These are phyloP conservation scores for Lampris incognitus DNA, from an alignment of 2,113 vertebrate genomes.

Conservation along the genomic window DNA sequence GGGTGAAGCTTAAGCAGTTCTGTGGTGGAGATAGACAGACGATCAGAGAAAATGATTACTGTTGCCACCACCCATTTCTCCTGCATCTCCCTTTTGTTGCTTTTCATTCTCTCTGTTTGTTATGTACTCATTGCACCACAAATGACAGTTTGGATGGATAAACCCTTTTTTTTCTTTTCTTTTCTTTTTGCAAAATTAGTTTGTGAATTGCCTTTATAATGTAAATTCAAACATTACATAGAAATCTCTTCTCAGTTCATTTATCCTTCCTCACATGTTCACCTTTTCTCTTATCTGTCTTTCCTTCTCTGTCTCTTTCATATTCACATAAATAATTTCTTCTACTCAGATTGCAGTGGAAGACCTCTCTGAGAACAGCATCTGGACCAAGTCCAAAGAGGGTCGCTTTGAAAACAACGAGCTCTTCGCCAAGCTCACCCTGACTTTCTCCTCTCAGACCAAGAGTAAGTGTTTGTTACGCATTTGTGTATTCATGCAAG, in stretches of 20 bases:
- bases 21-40: constrained; percentile 27
- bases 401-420: constrained; percentile 88
- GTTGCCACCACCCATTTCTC: constrained; percentile 6
- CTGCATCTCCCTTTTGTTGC: constrained; percentile 32
- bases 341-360: constrained; percentile 82
- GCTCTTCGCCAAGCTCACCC: constrained; percentile 90
- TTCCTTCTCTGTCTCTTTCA: neutral
- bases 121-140: constrained; percentile 42
- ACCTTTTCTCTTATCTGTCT: constrained; percentile 17
- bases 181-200: constrained; percentile 25
- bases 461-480: constrained; percentile 84
- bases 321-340: neutral
- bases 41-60: constrained; percentile 57
- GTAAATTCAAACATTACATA: neutral
- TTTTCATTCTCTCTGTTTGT: constrained; percentile 36
- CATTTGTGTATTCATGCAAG: constrained; percentile 8
- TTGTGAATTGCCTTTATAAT: constrained; percentile 29
- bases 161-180: constrained; percentile 2
- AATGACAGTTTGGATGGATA: constrained; percentile 46
- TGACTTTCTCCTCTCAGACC: constrained; percentile 88
- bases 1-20: constrained; percentile 44
- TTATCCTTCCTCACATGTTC: constrained; percentile 17
- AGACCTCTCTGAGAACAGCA: constrained; percentile 88
- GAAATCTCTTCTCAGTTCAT: too few relatives aligned
- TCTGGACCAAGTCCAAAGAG: constrained; percentile 90